Base-by-base conservation (phyloP, 1,140 invertebrate species). In the Littorina saxatilis region DNA sequence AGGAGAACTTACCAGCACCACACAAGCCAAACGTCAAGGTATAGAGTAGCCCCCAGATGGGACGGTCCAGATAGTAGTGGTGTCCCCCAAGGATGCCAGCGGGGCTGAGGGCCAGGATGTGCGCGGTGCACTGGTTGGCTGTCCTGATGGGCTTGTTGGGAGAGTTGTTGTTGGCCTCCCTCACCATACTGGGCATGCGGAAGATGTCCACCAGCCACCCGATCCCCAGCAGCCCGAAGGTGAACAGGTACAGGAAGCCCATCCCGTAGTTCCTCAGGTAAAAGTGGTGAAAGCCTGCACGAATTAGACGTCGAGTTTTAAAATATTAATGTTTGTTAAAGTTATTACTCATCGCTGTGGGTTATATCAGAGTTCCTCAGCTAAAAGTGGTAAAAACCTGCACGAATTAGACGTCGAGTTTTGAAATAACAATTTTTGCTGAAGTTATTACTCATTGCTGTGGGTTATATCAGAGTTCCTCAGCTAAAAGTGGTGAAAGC, bases 1-100 rank as follows among this genome's bases (percentile, higher is more conserved):
- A 74, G 23, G 47, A 63, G 39, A 40, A 77, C 79, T 40, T n/a
- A 81, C 81, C 89, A 39, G 87, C 47, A 17, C 89, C 89, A 17
- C 86, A 32, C 0, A 88, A 68, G 0, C 89, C 89, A 17, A 89
- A 82, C 1, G 87, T 90, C n/a, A 85, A 85, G 23, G 85, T 82
- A 76, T 89, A 90, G 9, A 83, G 52, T 4, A 87, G 15, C 7
- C 86, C 88, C 81, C 85, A 87, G 2, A 81, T 23, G 17, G 86
- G 85, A 13, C 86, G 82, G 37, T 81, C 80, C 63, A 90, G 40
- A 74, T 90, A 90, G 68, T 85, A 89, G 72, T 90, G 89, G 47
- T 90, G 89, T 35, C 11, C 79, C 1, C 89, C 89, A 2, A 89
- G 72, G 32, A 89, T 52, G 40, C 88, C 88, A 2, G 85, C 58